Base-by-base conservation (phyloP, 2,113 vertebrate species). In the Guaruba guarouba region DNA sequence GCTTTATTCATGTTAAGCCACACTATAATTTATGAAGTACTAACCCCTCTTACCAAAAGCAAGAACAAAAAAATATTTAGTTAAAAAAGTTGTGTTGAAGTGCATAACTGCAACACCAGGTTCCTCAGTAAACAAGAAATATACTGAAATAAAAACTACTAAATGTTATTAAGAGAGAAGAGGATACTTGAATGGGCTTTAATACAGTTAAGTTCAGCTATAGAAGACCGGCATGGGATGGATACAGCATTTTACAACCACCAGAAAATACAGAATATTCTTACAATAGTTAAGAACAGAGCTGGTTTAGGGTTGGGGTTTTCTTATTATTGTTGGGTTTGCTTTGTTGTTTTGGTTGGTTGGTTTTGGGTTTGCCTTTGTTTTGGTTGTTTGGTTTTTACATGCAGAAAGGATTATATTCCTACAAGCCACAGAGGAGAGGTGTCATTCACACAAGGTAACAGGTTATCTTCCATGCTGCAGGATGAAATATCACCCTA, bases 401-500 rank as follows among this genome's bases (percentile, higher is more conserved):
- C 29, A 5, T 3, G 4, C 44, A 77, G 61, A 64, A 73, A 84
- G 92, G 88, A 93, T 55, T 93, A 44, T 39, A 33, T 88, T 92
- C 61, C 81, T 73, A 74, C 46, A 74, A 69, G 51, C 29, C 0
- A 0, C 13, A 5, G 12, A 92, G 23, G 19, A 85, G 4, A 7
- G 23, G 73, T 86, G 62, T 68, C 46, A 54, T 49, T 96, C 92
- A 94, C 71, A 73, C 61, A 67, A 93, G 83, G 88, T 66, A 91
- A 78, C 54, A 75, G 91, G 66, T 94, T 94, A 93, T 63, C 95
- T 94, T 90, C 79, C 80, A 86, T 6, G 28, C 61, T 67, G 68
- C 46, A 70, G 96, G 94, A 97, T 97, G 92, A 97, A 97, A 97
- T 97, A 94, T 93, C 96, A 97, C 18, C 64, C 94, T 51, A 68